phyloP scores from a whole-genome alignment of 2,797 vertebrate species.

The Phrynocephalus guinanensis region DNA sequence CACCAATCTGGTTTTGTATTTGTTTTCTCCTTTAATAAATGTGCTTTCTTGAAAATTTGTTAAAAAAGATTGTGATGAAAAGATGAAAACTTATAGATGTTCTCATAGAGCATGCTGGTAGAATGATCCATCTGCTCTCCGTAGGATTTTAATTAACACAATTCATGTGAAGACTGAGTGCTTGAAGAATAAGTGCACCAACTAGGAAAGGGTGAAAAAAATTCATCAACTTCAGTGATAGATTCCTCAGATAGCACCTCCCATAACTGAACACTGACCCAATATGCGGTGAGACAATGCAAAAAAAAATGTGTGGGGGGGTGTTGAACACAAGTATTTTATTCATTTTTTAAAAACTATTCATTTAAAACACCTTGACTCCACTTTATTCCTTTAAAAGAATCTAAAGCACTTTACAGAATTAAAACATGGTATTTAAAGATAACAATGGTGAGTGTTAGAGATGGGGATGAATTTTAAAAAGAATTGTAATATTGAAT shows the following conservation, averaged over 20 bases:
- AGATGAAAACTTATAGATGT: slow-evolving; percentile 46
- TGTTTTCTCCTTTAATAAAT: slow-evolving; percentile 41
- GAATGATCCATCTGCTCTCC: slow-evolving; percentile 35
- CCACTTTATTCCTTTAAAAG: too few relatives aligned
- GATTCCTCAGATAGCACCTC: neutral
- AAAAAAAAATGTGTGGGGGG: too few relatives aligned
- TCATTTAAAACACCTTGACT: neutral
- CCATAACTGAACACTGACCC: neutral
- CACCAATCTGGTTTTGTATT: slow-evolving; percentile 8
- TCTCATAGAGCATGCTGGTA: slow-evolving; percentile 18
- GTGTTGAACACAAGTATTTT: neutral
- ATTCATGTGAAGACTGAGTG: slow-evolving; percentile 6
- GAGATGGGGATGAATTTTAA: too few relatives aligned
- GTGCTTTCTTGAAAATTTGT: slow-evolving; percentile 53
- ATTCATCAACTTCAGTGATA: neutral
- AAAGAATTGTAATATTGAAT: too few relatives aligned
- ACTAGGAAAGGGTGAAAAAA: neutral
- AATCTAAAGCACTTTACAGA: too few relatives aligned
- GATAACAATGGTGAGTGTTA: too few relatives aligned
- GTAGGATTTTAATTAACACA: slow-evolving; percentile 24
- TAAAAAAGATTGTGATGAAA: slow-evolving; percentile 54
- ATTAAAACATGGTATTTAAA: too few relatives aligned
- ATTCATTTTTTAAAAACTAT: neutral
- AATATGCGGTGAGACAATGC: neutral
- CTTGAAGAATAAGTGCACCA: neutral